Evolutionary conservation across 2,888 invertebrate genomes (phyloP), one percentile per base, ranked within the genome.

Genomic region (Macrophya alboannulata): DNA sequence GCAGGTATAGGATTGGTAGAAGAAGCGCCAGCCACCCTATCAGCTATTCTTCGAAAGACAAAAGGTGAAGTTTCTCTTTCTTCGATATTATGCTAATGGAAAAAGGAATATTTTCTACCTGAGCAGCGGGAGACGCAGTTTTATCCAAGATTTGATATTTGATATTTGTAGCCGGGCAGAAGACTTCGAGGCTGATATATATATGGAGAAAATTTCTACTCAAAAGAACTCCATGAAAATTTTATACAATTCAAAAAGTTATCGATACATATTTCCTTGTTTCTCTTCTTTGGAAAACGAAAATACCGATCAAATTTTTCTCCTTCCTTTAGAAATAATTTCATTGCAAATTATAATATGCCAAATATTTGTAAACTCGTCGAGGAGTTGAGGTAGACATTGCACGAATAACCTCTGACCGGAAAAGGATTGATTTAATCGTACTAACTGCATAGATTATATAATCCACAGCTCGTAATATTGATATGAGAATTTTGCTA

Each of bases 391-490:
- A 31, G 17, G 4, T 62, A 25, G 31, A 37, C 17, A 55, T 8
- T 37, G 8, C 6, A 25, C 17, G 17, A 68, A n/a, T n/a, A n/a
- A 37, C 15, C 62, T 37, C 4, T 2, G 12, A 4, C 2, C 15
- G 8, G 8, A 37, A 68, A 43, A 31, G 77, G 77, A 77, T 77
- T 77, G n/a, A 77, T 77, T 77, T 55, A 77, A 77, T 77, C 55
- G 21, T 9, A n/a, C 51, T 77, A 77, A 77, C 55, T 15, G 17
- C 31, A 37, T 15, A 40, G 40, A 51, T 55, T 55, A 77, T 48
- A 17, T 77, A 40, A 55, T 77, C 31, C 77, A 21, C 55, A 77
- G 15, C 55, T 77, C 31, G 55, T 31, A 17, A 55, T 31, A 77
- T 77, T 31, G 55, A 55, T 77, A 74, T 21, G 72, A 74, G 45